Base-by-base conservation (phyloP, 2,797 vertebrate genomes). In the Periparus ater region DNA sequence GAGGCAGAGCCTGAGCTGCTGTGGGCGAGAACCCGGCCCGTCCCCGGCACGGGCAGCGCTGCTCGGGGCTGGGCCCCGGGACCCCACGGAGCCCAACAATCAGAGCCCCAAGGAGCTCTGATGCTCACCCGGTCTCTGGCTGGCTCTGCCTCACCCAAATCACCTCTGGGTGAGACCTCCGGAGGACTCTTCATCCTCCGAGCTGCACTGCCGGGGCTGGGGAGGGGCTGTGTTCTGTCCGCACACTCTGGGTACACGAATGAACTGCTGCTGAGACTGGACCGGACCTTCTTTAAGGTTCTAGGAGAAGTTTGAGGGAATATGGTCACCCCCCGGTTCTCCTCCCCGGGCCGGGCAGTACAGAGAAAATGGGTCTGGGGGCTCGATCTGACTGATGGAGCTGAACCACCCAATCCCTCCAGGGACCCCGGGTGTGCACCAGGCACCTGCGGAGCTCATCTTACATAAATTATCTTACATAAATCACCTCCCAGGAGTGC, bases 401-500 rank as follows among this genome's bases (percentile, higher is more conserved):
- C 6, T 62, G 57, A 67, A 29, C 6, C n/a, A 70, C 19, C 15
- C 32, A 10, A 25, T 25, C 36, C 23, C 34, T 47, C 14, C 50
- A 38, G 54, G 32, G 13, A 29, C 5, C 2, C 60, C 4, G 7
- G 8, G 15, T 32, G 12, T n/a, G 42, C 48, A 48, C 26, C 34
- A 18, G 55, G 36, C 15, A 40, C 27, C 73, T 34, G 11, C 53
- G 44, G 42, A n/a, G 57, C 20, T 82, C 72, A n/a, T 23, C 20
- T 30, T 25, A 25, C 12, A 2, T 11, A 13, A 34, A 15, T 50
- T 13, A n/a, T 26, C 22, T 30, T 25, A 22, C 12, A 2, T 11
- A 13, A 34, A 15, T 50, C 1, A 0, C 27, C 29, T 45, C n/a
- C 40, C 8, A 29, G 50, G 32, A 53, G 20, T 0, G 2, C 2